These are phyloP conservation scores for Dromiciops gliroides DNA, from an alignment of 2,113 vertebrate genomes.

Conservation along the genomic window DNA sequence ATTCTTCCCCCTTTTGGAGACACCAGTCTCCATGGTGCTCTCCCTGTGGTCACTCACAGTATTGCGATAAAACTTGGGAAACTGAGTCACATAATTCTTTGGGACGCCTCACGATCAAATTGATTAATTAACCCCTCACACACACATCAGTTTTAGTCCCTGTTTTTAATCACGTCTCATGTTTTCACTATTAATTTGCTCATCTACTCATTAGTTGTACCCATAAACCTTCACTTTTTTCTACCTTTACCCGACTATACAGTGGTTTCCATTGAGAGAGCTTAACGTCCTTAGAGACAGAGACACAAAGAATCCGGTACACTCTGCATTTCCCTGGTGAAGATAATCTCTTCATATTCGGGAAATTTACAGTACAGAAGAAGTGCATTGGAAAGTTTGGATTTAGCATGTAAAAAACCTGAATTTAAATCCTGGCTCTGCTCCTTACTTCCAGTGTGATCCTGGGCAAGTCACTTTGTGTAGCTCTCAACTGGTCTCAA, in stretches of 20 bases:
- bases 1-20: too few species aligned
- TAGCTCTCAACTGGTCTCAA: too few species aligned
- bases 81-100: too few species aligned
- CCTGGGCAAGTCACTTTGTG: not conserved
- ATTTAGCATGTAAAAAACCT: not conserved
- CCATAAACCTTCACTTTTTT: not conserved
- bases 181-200: not conserved
- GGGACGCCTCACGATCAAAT: too few species aligned
- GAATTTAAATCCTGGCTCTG: not conserved
- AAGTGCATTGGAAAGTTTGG: not conserved
- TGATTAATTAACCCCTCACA: too few species aligned
- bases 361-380: not conserved
- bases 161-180: not conserved
- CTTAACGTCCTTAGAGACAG: not conserved
- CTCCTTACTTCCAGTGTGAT: not conserved
- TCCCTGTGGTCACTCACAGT: too few species aligned
- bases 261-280: not conserved
- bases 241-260: not conserved
- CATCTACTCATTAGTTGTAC: not conserved
- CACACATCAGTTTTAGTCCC: not conserved
- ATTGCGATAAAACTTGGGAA: too few species aligned
- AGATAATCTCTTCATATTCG: not conserved
- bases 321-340: not conserved
- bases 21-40: too few species aligned
- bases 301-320: not conserved